phyloP scores from a whole-genome alignment of 1,140 invertebrate genomes.

The Papilio xuthus region DNA sequence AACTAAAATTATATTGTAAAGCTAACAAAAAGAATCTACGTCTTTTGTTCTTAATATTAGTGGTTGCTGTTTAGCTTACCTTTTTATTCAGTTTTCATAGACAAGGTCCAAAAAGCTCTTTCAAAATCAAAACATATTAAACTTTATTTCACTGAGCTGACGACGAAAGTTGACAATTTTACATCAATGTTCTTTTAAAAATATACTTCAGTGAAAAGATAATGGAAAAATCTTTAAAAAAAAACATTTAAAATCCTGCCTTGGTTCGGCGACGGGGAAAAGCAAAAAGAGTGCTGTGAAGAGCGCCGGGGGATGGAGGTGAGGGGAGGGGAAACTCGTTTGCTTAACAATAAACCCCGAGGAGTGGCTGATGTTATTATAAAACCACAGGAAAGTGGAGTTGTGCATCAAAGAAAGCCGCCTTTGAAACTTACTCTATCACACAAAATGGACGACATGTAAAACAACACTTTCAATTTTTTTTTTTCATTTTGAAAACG shows the following conservation, averaged over 20 bases:
- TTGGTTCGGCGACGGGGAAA: neutral
- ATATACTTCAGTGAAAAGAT: neutral
- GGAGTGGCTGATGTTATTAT: conserved; percentile 8
- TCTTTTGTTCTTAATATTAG: no score
- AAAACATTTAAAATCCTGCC: neutral
- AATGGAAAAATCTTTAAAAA: conserved; percentile 5
- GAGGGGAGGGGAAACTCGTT: neutral
- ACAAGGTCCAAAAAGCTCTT: no score
- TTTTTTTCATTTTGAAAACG: no score
- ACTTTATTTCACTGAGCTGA: no score
- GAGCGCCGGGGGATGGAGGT: neutral
- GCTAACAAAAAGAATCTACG: no score
- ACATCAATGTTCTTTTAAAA: neutral
- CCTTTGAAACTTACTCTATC: neutral
- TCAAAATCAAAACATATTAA: no score
- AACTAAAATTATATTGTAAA: no score
- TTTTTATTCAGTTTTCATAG: no score
- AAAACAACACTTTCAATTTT: neutral
- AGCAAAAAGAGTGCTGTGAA: conserved; percentile 10
- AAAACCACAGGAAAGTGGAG: conserved; percentile 3
- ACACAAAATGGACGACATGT: neutral
- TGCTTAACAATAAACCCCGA: conserved; percentile 8
- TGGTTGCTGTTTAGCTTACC: no score
- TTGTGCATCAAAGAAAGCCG: neutral
- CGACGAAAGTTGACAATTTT: neutral